Conservation (phyloP, 1,140 invertebrate species). For the Paramacrobiotus metropolitanus region DNA sequence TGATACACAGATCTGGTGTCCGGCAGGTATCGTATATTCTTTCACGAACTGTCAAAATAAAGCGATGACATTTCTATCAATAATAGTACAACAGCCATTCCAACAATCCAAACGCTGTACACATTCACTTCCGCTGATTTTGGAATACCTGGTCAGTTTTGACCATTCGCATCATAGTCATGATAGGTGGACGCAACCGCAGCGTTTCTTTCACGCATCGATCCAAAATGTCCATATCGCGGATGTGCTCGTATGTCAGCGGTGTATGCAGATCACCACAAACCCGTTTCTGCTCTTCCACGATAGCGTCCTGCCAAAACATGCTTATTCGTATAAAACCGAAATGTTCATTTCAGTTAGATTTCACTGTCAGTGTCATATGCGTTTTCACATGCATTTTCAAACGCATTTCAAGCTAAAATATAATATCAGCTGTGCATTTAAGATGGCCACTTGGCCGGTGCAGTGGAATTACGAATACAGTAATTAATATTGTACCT, state of each 20-base stretch:
- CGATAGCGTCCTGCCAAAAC: background rate
- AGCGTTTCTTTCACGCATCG: slow-evolving; percentile 19
- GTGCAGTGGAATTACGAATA: no score
- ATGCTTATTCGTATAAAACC: background rate
- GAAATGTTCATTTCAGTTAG: no score
- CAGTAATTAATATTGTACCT: no score
- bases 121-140: no score
- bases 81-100: background rate
- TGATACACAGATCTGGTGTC: slow-evolving; percentile 20
- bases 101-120: no score
- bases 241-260: slow-evolving; percentile 12
- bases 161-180: slow-evolving; percentile 20
- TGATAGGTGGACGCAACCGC: slow-evolving; percentile 17
- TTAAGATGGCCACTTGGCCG: no score
- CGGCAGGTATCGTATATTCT: slow-evolving; percentile 17
- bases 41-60: slow-evolving; percentile 13
- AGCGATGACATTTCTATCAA: background rate
- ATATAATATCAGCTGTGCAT: no score
- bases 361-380: no score
- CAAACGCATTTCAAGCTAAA: no score
- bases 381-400: no score
- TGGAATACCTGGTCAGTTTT: slow-evolving; percentile 10
- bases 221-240: slow-evolving; percentile 17
- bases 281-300: background rate
- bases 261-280: background rate